Evolutionary conservation across 2,113 vertebrate species (phyloP).

Genomic region (Tinamus guttatus): DNA sequence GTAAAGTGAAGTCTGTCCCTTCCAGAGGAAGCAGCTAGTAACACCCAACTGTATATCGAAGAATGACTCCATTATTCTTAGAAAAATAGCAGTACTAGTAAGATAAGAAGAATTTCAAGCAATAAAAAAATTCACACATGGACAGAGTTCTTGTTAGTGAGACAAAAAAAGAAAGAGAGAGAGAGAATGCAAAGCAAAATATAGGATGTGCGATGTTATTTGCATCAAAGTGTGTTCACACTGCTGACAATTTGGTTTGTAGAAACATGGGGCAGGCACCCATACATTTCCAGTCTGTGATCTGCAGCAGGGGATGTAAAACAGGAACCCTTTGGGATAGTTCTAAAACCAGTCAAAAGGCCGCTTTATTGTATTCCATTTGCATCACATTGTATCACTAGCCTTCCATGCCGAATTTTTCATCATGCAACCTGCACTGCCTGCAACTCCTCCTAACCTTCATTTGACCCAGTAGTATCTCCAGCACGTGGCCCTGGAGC

Average conservation of each 20-base stretch:
- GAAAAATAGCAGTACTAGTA: neutral
- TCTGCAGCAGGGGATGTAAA: neutral
- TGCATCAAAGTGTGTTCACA: neutral
- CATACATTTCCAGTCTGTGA: neutral
- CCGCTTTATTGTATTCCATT: neutral
- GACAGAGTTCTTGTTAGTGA: neutral
- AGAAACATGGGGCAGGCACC: neutral
- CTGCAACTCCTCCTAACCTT: neutral
- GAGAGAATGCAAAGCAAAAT: neutral
- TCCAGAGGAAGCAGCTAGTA: neutral
- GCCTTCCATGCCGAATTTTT: neutral
- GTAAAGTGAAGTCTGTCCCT: neutral
- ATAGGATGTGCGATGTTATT: neutral
- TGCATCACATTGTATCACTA: neutral
- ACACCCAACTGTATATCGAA: neutral
- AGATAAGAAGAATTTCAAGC: neutral
- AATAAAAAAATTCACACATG: neutral
- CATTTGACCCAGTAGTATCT: neutral
- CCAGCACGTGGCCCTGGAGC: fast-evolving
- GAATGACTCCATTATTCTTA: neutral
- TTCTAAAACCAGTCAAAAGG: neutral
- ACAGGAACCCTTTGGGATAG: neutral
- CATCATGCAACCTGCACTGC: neutral
- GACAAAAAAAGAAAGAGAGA: neutral
- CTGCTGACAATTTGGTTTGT: neutral